Evolutionary conservation across 1,140 invertebrate genomes (phyloP).

Genomic region (Ips typographus): DNA sequence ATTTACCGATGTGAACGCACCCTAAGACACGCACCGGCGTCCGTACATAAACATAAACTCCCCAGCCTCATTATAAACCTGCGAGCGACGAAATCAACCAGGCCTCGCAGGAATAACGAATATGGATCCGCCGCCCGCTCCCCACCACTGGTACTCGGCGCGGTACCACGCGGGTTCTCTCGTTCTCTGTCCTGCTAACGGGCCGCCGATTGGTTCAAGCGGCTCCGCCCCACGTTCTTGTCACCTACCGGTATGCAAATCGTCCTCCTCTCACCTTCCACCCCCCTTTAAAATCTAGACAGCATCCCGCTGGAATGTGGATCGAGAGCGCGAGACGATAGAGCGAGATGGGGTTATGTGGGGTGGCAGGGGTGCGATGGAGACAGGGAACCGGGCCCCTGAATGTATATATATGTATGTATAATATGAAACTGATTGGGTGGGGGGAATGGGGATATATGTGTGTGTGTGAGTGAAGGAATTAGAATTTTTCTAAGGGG

Average conservation of each 20-base stretch:
- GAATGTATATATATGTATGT: slow-evolving; percentile 5
- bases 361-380: background rate
- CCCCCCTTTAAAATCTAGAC: slow-evolving; percentile 14
- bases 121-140: slow-evolving; percentile 27
- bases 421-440: slow-evolving; percentile 6
- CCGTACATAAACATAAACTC: slow-evolving; percentile 30
- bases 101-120: slow-evolving; percentile 35
- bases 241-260: slow-evolving; percentile 36
- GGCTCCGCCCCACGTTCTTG: slow-evolving; percentile 25
- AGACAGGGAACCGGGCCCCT: background rate
- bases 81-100: slow-evolving; percentile 32
- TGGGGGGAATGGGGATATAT: background rate
- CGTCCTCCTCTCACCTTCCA: slow-evolving; percentile 13
- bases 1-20: background rate
- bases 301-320: slow-evolving; percentile 13
- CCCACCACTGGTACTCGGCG: slow-evolving; percentile 12
- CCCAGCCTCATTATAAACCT: slow-evolving; percentile 31
- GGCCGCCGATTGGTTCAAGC: slow-evolving; percentile 13
- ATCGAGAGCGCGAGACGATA: slow-evolving; percentile 8
- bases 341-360: background rate
- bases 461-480: slow-evolving; percentile 12
- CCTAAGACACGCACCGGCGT: slow-evolving; percentile 10
- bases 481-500: slow-evolving; percentile 17
- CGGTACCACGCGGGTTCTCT: slow-evolving; percentile 32
- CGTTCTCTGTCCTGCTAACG: slow-evolving; percentile 9